Conservation (phyloP, 2,797 vertebrate genomes). For the Stomatorhinus walkeri region DNA sequence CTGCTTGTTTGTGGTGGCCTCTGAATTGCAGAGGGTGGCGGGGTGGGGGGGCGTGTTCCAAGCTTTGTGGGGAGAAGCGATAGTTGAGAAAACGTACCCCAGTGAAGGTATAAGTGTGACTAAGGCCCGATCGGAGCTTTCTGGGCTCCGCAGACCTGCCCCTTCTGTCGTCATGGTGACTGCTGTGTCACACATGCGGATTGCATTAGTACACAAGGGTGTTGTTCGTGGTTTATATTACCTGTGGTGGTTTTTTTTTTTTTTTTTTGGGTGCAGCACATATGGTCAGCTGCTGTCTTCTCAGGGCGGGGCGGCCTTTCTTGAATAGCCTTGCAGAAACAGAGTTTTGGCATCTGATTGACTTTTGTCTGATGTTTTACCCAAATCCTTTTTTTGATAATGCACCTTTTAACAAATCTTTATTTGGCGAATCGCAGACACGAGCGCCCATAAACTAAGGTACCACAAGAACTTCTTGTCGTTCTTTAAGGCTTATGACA, state of each 20-base stretch:
- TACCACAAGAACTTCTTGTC: neutral
- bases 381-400: neutral
- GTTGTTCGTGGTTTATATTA: slow-evolving; percentile 30
- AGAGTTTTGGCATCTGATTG: neutral
- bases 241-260: slow-evolving; percentile 2
- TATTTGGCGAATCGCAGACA: neutral
- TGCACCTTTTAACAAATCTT: neutral
- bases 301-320: neutral
- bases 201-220: slow-evolving; percentile 37
- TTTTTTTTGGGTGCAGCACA: neutral
- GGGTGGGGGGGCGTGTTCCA: slow-evolving; percentile 32
- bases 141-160: neutral
- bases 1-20: neutral
- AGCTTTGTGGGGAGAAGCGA: slow-evolving; percentile 41
- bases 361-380: neutral
- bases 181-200: slow-evolving; percentile 27
- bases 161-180: slow-evolving; percentile 21
- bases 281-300: neutral
- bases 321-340: neutral
- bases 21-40: slow-evolving; percentile 34
- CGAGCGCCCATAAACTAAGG: neutral
- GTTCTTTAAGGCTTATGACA: neutral
- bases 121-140: neutral
- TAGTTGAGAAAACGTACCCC: slow-evolving; percentile 42
- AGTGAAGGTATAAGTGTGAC: slow-evolving; percentile 33